Evolutionary conservation across 2,888 invertebrate species (phyloP).

Genomic region (Orthonychiurus folsomi): DNA sequence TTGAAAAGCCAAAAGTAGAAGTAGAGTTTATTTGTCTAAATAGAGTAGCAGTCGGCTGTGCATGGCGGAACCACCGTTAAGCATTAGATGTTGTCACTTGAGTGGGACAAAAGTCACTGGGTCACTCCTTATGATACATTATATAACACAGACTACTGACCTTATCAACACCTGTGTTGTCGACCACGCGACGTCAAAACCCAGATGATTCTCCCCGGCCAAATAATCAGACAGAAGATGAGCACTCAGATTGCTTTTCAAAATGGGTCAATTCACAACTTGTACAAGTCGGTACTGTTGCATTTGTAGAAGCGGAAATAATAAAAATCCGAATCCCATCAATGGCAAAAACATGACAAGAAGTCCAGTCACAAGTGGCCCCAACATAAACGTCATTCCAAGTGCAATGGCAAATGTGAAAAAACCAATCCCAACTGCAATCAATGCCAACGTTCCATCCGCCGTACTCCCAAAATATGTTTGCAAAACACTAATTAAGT

Average conservation of each 20-base stretch:
- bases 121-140: not conserved
- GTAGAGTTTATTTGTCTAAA: too few species aligned
- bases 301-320: slow-evolving; percentile 8
- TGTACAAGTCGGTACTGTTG: not conserved
- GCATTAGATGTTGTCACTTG: not conserved
- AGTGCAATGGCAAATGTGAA: slow-evolving; percentile 2
- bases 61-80: not conserved
- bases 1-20: too few species aligned
- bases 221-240: not conserved
- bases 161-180: not conserved
- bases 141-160: not conserved
- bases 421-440: slow-evolving; percentile 6
- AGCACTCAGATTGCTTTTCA: not conserved
- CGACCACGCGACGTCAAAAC: not conserved
- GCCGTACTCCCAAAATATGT: not conserved
- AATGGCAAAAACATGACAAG: slow-evolving; percentile 8
- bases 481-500: not conserved
- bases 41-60: too few species aligned
- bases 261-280: slow-evolving; percentile 1
- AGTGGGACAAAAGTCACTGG: not conserved
- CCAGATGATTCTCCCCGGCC: not conserved
- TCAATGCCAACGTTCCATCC: not conserved
- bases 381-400: slow-evolving; percentile 8
- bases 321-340: slow-evolving; percentile 11
- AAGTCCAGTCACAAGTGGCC: not conserved